phyloP scores from a whole-genome alignment of 2,888 invertebrate species.

The Drosophila phalerata region DNA sequence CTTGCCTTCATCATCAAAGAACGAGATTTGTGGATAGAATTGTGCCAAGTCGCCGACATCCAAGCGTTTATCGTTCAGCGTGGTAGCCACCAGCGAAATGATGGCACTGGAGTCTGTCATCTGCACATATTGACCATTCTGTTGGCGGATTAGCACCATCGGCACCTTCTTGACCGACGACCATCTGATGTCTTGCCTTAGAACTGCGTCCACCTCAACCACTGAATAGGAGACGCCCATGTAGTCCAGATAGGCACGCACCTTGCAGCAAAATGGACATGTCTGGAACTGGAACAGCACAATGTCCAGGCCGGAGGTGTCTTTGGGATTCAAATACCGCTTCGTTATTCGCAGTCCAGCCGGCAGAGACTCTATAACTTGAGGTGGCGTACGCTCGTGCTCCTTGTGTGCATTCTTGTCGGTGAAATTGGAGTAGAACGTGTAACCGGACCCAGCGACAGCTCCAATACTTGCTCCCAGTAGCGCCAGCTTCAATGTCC shows the following conservation, averaged over 20 bases:
- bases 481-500: conserved; percentile 87
- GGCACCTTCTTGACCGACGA: conserved; percentile 98
- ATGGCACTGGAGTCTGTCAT: conserved; percentile 97
- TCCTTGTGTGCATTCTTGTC: conserved; percentile 84
- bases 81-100: conserved; percentile 94
- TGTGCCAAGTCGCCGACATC: conserved; percentile 90
- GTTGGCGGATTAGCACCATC: conserved; percentile 91
- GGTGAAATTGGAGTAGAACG: conserved; percentile 75
- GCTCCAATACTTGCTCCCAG: conserved; percentile 88
- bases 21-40: conserved; percentile 91
- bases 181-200: conserved; percentile 96
- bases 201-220: conserved; percentile 98
- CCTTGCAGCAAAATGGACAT: conserved; percentile 98
- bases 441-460: conserved; percentile 87
- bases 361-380: conserved; percentile 86
- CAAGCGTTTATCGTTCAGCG: conserved; percentile 87
- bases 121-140: conserved; percentile 91
- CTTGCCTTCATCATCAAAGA: conserved; percentile 89
- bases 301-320: conserved; percentile 90
- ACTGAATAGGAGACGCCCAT: conserved; percentile 97
- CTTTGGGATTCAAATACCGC: conserved; percentile 89
- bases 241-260: conserved; percentile 94
- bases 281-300: conserved; percentile 98
- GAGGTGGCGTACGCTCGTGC: conserved; percentile 79
- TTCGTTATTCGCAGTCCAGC: conserved; percentile 87